Percentiles rank a stretch among this genome's conserved stretches.
phyloP scores from a whole-genome alignment of 2,888 invertebrate genomes.

The Netelia virgata region DNA sequence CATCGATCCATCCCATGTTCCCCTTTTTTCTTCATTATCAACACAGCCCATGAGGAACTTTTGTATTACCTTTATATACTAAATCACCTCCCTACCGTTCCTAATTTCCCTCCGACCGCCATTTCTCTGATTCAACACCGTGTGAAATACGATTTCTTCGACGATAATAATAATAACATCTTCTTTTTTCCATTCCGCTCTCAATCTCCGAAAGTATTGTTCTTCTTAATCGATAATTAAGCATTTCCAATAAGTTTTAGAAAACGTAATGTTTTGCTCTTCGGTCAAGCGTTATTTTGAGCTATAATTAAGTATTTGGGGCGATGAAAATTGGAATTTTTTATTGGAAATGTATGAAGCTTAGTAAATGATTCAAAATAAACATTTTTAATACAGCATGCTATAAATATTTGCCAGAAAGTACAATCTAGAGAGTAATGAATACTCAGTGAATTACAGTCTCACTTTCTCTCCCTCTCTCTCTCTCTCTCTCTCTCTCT shows the following conservation, averaged over 20 bases:
- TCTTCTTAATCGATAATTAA: conserved; percentile 1
- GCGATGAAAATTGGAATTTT: not conserved
- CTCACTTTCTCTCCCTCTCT: not conserved
- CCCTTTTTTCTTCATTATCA: conserved; percentile 49
- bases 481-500: not conserved
- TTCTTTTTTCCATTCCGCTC: conserved; percentile 50
- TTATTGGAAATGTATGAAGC: not conserved
- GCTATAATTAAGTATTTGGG: not conserved
- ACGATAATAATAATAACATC: not conserved
- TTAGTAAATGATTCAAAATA: no score
- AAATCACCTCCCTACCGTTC: not conserved
- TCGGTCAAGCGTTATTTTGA: no score
- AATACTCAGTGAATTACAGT: not conserved
- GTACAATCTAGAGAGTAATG: not conserved
- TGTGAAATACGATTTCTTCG: conserved; percentile 26
- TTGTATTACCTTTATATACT: conserved; percentile 1
- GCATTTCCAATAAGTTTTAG: not conserved
- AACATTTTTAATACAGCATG: no score
- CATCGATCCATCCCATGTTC: conserved; percentile 64
- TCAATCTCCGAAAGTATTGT: conserved; percentile 29
- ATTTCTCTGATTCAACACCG: conserved; percentile 33
- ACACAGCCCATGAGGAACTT: conserved; percentile 54
- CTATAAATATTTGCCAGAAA: no score
- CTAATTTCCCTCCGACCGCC: conserved; percentile 6
- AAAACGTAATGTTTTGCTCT: not conserved